Conservation (phyloP, 23 tunicate genomes). For the Corella eumyota region DNA sequence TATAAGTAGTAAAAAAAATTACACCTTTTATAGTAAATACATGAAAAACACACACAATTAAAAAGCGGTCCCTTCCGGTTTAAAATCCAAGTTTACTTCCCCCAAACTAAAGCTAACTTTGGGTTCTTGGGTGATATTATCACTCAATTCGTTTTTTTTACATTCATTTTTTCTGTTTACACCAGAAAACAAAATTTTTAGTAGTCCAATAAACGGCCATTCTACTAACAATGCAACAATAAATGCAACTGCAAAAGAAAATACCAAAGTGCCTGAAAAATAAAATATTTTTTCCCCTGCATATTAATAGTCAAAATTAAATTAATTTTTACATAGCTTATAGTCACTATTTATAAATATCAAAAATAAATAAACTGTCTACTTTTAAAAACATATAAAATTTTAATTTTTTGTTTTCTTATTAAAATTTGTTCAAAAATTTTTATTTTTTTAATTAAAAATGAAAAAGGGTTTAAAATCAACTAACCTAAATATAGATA, state of each 20-base stretch:
- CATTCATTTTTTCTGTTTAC: background rate
- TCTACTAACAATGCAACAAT: conserved; percentile 17
- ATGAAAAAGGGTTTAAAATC: no score
- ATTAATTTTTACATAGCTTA: background rate
- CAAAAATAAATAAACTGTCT: background rate
- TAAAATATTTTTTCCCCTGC: background rate
- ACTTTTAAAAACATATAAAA: background rate
- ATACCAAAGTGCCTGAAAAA: conserved; percentile 24
- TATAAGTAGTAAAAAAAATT: no score
- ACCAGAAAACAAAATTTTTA: conserved; percentile 10
- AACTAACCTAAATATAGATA: conserved; percentile 31
- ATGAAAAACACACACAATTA: no score
- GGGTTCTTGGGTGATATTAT: no score
- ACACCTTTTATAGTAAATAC: no score
- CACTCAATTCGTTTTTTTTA: no score
- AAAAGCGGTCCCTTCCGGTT: no score
- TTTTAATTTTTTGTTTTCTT: background rate
- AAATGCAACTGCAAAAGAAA: conserved; percentile 18
- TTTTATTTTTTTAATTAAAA: no score
- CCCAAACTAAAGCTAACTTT: no score
- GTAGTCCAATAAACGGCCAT: conserved; percentile 36
- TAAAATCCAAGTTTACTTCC: no score
- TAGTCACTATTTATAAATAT: background rate
- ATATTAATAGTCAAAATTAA: background rate
- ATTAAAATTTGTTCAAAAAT: no score